Evolutionary conservation across 2,888 invertebrate genomes (phyloP).

Genomic region (Entomobrya multifasciata): DNA sequence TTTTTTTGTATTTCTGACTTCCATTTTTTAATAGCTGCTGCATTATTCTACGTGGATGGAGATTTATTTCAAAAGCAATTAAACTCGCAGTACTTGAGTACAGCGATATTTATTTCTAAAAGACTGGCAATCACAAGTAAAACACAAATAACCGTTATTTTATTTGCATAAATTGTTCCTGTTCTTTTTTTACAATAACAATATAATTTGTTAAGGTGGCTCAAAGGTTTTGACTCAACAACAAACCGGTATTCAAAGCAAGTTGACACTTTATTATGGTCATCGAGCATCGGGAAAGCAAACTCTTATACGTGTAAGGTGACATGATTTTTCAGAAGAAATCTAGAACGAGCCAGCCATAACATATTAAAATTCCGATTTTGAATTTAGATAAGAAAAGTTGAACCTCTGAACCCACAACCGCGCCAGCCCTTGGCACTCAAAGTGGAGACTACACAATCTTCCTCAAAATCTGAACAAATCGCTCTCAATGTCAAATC

Average conservation of each 20-base stretch:
- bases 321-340: not conserved
- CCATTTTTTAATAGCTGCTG: constrained; percentile 16
- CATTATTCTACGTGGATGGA: constrained; percentile 55
- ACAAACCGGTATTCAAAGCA: constrained; percentile 10
- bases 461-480: not conserved
- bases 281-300: constrained; percentile 43
- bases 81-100: constrained; percentile 33
- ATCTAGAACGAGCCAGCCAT: too few relatives aligned
- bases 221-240: constrained; percentile 35
- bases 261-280: constrained; percentile 49
- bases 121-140: constrained; percentile 51
- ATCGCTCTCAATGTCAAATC: not conserved
- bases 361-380: too few relatives aligned
- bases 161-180: too few relatives aligned
- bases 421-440: constrained; percentile 27
- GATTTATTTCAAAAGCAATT: constrained; percentile 43
- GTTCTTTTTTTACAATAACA: too few relatives aligned
- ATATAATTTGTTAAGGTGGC: too few relatives aligned
- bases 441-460: not conserved
- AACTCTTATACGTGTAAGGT: constrained; percentile 49
- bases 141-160: not conserved
- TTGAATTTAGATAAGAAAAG: constrained; percentile 50
- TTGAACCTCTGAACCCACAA: constrained; percentile 35
- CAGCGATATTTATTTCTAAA: constrained; percentile 45
- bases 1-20: too few relatives aligned